A percentile compares a stretch with the other conserved stretches of the same genome.
phyloP scores from a whole-genome alignment of 2,113 vertebrate genomes.

The Ciconia boyciana region DNA sequence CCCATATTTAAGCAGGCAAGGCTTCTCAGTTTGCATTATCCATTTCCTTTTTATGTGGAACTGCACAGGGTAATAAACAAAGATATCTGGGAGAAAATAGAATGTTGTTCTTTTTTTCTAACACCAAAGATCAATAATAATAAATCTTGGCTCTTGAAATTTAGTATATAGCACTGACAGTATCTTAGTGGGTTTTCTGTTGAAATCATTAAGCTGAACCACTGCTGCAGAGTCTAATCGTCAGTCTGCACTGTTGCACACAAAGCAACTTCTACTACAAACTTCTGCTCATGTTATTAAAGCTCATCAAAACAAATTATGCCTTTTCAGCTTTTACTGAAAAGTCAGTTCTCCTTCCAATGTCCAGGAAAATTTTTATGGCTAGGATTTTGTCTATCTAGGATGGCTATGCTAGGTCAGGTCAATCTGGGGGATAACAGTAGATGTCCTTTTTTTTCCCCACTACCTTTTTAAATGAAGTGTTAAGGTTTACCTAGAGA shows the following conservation, averaged over 20 bases:
- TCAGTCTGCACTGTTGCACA: background rate
- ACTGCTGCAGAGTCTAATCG: background rate
- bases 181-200: background rate
- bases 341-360: background rate
- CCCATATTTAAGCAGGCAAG: background rate
- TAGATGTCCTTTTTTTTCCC: background rate
- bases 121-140: background rate
- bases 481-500: background rate
- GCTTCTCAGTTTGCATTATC: background rate
- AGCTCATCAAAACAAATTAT: background rate
- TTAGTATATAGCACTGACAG: background rate
- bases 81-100: background rate
- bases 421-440: background rate
- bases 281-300: background rate
- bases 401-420: background rate
- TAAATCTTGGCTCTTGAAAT: background rate
- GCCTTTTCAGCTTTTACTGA: background rate
- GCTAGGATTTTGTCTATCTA: background rate
- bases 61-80: background rate
- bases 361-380: background rate
- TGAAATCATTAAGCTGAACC: background rate
- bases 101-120: background rate
- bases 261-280: background rate
- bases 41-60: background rate
- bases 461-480: background rate